These are phyloP conservation scores for Lacerta bilineata DNA, from an alignment of 2,797 vertebrate species.

Conservation along the genomic window DNA sequence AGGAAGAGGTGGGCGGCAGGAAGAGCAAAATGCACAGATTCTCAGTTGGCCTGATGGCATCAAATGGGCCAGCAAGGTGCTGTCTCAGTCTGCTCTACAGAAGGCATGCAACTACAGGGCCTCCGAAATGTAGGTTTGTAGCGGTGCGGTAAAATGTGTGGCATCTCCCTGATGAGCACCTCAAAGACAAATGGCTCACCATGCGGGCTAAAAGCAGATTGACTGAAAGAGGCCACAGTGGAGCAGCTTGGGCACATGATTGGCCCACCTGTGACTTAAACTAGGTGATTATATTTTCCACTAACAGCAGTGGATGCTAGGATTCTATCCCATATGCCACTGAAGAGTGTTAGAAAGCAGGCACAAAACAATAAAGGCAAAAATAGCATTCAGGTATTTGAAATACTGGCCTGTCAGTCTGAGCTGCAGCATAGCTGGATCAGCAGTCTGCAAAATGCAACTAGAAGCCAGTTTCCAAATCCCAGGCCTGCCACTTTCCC, in stretches of 20 bases:
- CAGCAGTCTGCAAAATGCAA: not conserved
- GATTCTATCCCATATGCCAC: not conserved
- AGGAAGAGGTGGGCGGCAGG: accelerated
- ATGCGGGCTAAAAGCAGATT: not conserved
- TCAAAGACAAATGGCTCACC: not conserved
- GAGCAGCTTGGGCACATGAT: not conserved
- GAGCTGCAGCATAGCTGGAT: not conserved
- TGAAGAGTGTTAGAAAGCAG: not conserved
- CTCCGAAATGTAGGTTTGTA: not conserved
- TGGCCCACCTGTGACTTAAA: not conserved
- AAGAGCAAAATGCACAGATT: not conserved
- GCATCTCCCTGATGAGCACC: not conserved
- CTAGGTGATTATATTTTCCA: not conserved
- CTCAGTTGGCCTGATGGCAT: not conserved
- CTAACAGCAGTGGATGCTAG: not conserved
- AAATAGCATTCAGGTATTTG: not conserved
- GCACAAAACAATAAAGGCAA: not conserved
- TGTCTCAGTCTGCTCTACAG: not conserved
- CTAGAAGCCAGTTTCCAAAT: not conserved
- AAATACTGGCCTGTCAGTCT: too few species aligned
- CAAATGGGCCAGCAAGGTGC: too few species aligned
- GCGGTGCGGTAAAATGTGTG: not conserved
- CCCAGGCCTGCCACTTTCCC: not conserved
- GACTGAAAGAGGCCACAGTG: not conserved
- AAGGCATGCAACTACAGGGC: not conserved